phyloP scores from a whole-genome alignment of 1,140 invertebrate genomes.

The Batillaria attramentaria region DNA sequence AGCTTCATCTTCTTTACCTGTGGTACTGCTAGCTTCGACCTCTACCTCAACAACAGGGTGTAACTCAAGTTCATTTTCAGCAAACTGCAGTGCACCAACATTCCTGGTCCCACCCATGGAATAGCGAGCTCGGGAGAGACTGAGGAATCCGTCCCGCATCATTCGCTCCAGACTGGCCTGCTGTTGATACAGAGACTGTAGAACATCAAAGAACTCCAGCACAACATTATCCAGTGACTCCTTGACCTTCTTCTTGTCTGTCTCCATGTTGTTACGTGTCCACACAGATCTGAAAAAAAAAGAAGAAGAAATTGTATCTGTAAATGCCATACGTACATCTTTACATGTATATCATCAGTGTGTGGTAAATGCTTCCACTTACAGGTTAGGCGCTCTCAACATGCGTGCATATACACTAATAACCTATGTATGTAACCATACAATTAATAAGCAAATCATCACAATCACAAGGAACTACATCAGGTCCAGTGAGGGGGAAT shows the following conservation, averaged over 20 bases:
- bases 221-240: conserved; percentile 43
- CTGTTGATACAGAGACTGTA: conserved; percentile 39
- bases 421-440: too few species aligned
- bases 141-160: conserved; percentile 47
- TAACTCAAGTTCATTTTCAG: conserved; percentile 39
- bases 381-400: too few species aligned
- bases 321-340: not conserved
- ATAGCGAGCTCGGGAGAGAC: conserved; percentile 51
- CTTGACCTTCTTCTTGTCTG: conserved; percentile 23
- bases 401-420: too few species aligned
- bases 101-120: conserved; percentile 38
- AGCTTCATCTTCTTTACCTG: not conserved
- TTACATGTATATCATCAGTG: too few species aligned
- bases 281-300: not conserved
- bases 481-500: too few species aligned
- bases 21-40: conserved; percentile 19
- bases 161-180: conserved; percentile 38
- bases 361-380: too few species aligned
- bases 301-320: not conserved
- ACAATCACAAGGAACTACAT: too few species aligned
- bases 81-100: conserved; percentile 45
- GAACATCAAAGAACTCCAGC: conserved; percentile 45
- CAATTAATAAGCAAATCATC: too few species aligned
- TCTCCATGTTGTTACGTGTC: not conserved
- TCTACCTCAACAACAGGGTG: conserved; percentile 31